These are phyloP conservation scores for Rhadina sibilatrix DNA, from an alignment of 2,113 vertebrate species.

Conservation along the genomic window DNA sequence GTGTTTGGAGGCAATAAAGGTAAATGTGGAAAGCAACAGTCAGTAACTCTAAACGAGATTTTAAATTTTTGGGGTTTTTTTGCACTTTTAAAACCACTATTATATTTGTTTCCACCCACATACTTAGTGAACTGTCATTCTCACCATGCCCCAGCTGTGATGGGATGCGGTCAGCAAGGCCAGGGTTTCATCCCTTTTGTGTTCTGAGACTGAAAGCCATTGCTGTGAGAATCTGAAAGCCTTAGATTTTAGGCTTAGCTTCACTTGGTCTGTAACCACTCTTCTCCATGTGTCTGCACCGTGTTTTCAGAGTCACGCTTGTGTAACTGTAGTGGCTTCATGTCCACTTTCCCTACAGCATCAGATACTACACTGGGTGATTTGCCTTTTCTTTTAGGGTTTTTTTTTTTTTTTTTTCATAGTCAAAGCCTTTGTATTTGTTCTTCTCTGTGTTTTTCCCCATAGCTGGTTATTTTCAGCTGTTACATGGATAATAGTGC, in stretches of 20 bases:
- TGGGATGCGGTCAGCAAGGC: neutral
- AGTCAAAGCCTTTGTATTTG: neutral
- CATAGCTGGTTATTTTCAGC: conserved; percentile 49
- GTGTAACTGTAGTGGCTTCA: neutral
- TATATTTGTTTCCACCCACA: neutral
- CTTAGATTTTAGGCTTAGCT: neutral
- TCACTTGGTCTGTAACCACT: neutral
- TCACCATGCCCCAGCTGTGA: neutral
- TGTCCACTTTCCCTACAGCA: neutral
- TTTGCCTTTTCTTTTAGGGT: neutral
- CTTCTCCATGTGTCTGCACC: neutral
- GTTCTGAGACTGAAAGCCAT: neutral
- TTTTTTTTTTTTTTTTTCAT: neutral
- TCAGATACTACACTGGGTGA: neutral
- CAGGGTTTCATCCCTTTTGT: neutral
- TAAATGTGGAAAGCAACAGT: neutral
- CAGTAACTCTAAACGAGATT: neutral
- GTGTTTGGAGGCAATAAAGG: neutral
- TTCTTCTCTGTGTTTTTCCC: neutral
- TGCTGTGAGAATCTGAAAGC: neutral
- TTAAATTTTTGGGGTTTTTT: neutral
- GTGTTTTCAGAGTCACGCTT: neutral
- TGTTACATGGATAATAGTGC: conserved; percentile 34
- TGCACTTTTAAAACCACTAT: neutral
- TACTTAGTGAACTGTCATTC: neutral